A percentile compares a stretch with the other conserved stretches of the same genome.
phyloP scores from a whole-genome alignment of 2,888 invertebrate genomes.

The Drosophila suboccidentalis region DNA sequence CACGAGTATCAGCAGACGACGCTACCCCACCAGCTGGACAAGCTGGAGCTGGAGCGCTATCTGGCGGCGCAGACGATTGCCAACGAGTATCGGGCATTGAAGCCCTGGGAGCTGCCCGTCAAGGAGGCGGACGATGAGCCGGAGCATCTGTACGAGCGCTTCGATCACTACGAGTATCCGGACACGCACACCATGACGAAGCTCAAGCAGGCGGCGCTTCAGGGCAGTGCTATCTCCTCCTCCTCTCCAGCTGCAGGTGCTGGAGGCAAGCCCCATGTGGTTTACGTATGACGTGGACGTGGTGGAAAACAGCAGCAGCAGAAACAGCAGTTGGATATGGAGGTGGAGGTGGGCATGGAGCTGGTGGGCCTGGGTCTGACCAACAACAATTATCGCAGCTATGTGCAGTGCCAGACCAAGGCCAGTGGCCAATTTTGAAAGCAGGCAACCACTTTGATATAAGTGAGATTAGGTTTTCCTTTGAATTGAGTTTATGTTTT shows the following conservation, averaged over 20 bases:
- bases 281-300: slow-evolving; percentile 86
- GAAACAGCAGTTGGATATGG: slow-evolving; percentile 32
- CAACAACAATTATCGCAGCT: slow-evolving; percentile 78
- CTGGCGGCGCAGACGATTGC: slow-evolving; percentile 85
- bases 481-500: slow-evolving; percentile 42
- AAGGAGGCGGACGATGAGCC: slow-evolving; percentile 84
- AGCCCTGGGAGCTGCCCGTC: slow-evolving; percentile 85
- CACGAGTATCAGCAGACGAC: slow-evolving; percentile 80
- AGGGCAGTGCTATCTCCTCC: slow-evolving; percentile 25
- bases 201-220: slow-evolving; percentile 69
- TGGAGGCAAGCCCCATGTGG: slow-evolving; percentile 78
- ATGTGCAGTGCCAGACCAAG: slow-evolving; percentile 64
- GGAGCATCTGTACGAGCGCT: slow-evolving; percentile 85
- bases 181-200: slow-evolving; percentile 86
- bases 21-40: slow-evolving; percentile 84
- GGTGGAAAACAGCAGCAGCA: slow-evolving; percentile 36
- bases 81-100: slow-evolving; percentile 85
- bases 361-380: slow-evolving; percentile 67
- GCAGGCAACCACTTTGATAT: slow-evolving; percentile 24
- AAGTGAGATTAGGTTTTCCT: slow-evolving; percentile 41
- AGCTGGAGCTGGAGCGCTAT: slow-evolving; percentile 85
- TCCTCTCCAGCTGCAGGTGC: slow-evolving; percentile 27
- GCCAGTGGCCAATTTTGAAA: slow-evolving; percentile 51
- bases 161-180: slow-evolving; percentile 86
- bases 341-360: slow-evolving; percentile 54